Conservation (phyloP, 1,140 invertebrate species). For the Chironomus tepperi region DNA sequence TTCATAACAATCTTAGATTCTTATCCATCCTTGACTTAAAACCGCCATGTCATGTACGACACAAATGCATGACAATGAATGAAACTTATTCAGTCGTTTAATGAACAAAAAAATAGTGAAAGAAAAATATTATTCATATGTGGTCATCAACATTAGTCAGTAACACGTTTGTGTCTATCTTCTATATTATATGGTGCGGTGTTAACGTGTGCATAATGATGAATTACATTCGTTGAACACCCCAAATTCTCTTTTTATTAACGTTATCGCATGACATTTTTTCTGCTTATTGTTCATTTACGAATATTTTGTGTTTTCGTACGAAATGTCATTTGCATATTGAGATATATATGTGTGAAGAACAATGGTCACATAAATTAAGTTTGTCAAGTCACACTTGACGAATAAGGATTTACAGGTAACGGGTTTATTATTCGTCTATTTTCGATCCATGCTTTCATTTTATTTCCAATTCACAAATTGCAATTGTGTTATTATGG, state of each 20-base stretch:
- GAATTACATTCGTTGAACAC: background rate
- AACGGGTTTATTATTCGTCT: background rate
- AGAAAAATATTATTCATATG: background rate
- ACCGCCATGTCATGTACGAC: background rate
- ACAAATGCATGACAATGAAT: constrained; percentile 2
- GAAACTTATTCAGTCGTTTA: background rate
- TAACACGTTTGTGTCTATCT: constrained; percentile 6
- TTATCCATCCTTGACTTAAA: background rate
- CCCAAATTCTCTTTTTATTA: background rate
- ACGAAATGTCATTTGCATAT: background rate
- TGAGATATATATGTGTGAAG: background rate
- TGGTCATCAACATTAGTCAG: constrained; percentile 12
- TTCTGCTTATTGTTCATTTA: too few species aligned
- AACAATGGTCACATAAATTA: constrained; percentile 3
- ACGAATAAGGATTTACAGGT: background rate
- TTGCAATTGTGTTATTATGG: background rate
- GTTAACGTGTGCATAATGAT: constrained; percentile 12
- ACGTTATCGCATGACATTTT: background rate
- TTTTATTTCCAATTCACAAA: background rate
- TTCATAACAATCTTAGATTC: background rate
- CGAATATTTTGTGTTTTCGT: too few species aligned
- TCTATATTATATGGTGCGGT: background rate
- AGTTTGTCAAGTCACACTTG: background rate
- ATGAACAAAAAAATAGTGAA: too few species aligned
- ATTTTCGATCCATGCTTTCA: too few species aligned